Base-by-base conservation (phyloP, 2,113 vertebrate genomes). In the Limanda limanda region DNA sequence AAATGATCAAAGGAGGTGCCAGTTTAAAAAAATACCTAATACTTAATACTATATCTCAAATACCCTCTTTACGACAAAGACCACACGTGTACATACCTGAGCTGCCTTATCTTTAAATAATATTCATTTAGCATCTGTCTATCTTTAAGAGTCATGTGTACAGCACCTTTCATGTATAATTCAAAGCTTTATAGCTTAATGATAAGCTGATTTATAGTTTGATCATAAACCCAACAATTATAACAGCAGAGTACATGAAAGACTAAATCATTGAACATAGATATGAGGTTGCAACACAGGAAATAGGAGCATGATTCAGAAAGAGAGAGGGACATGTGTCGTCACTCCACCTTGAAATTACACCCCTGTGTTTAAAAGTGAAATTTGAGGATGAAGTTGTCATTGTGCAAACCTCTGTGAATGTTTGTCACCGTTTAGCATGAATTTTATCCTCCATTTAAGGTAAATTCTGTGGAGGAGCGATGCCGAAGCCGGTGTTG, bases 401-500 rank as follows among this genome's bases (percentile, higher is more conserved):
- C 45, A 21, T 45, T 74, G 25, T 13, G 0, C 11, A 21, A 27
- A 20, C 17, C 20, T 75, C 18, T 20, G n/a, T 54, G 20, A 64
- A 56, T 66, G 35, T 57, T 47, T 21, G 31, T 40, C 17, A 8
- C 8, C 37, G 68, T 47, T 69, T 31, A 54, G 71, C 23, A 79
- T 37, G 37, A 15, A 70, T 14, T 18, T 70, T 15, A 76, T 24
- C 68, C 1, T 75, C 47, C 45, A 24, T 71, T 31, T 23, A 59
- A 92, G 92, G 76, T 51, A 80, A 83, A 84, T 92, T 94, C 76
- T 95, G 93, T 63, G 94, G 94, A 0, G 68, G 85, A 5, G 68
- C 9, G 20, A 25, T 81, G 12, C 93, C 92, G 3, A 66, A 75
- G 1, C 84, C 89, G 0, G 57, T 94, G 81, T 76, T 88, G 17